Base-by-base conservation (phyloP, 2,888 invertebrate species). In the Ophion slaviceki region DNA sequence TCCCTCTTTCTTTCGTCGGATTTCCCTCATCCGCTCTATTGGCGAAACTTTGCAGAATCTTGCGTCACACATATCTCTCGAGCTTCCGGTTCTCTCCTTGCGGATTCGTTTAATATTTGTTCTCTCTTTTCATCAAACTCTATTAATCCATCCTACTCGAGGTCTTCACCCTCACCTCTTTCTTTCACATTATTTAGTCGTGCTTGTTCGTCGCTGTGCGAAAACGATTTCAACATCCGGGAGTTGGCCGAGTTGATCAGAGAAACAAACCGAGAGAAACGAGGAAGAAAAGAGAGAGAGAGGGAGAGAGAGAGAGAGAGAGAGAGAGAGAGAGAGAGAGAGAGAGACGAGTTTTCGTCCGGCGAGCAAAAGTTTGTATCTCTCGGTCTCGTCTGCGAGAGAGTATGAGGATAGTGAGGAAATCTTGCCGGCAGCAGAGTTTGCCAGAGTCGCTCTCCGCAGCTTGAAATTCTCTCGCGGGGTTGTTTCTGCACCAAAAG, bases 101-200 rank as follows among this genome's bases (percentile, higher is more conserved):
- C 17, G 36, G 76, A 75, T 62, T 75, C 53, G 20, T 66, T 66
- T 32, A 36, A 57, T 67, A 67, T 67, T 67, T 67, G 24, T 62
- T 47, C 57, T 57, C 40, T 72, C 59, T 74, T 74, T 74, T 45
- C 80, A 80, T 80, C 57, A 74, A 80, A 80, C 74, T 80, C 72
- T 59, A 80, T 80, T 80, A 80, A 80, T 80, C 74, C 72, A 59
- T 28, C 64, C n/a, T 14, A 2, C 59, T 4, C 53, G 64, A 28
- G 71, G 8, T 72, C 53, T n/a, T 40, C 53, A 59, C 24, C 62
- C 24, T 28, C 45, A 10, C 36, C 80, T 66, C 72, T 32, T 64
- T 45, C 61, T 61, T 53, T 24, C 80, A 10, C 40, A 10, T 47
- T 28, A 45, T 47, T 28, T 3, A 45, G 57, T 32, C 32, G 53